These are phyloP conservation scores for Alca torda DNA, from an alignment of 2,797 vertebrate genomes.

Conservation along the genomic window DNA sequence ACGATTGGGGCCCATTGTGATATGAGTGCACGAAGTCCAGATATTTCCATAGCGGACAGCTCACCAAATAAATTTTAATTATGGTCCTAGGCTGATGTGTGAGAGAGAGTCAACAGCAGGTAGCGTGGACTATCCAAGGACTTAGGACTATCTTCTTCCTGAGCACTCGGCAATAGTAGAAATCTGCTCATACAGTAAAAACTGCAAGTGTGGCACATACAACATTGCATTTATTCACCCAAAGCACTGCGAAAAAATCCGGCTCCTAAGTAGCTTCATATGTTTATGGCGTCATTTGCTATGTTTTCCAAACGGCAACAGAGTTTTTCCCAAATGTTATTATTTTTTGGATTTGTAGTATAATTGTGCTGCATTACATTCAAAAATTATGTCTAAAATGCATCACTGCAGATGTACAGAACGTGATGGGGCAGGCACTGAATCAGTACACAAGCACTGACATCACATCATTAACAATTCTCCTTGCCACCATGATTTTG, in stretches of 20 bases:
- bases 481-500: background rate
- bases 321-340: background rate
- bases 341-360: conserved; percentile 16
- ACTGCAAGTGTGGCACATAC: background rate
- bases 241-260: background rate
- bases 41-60: background rate
- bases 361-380: conserved; percentile 15
- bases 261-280: background rate
- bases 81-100: conserved; percentile 36
- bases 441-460: background rate
- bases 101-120: background rate
- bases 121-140: background rate
- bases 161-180: conserved; percentile 10
- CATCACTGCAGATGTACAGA: background rate
- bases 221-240: conserved; percentile 30
- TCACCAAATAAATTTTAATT: conserved; percentile 48
- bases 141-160: background rate
- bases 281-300: background rate
- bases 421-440: background rate
- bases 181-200: background rate
- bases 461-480: background rate
- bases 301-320: background rate
- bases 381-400: background rate
- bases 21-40: background rate
- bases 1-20: accelerated